These are phyloP conservation scores for Carcina quercana DNA, from an alignment of 2,888 invertebrate species.

Conservation along the genomic window DNA sequence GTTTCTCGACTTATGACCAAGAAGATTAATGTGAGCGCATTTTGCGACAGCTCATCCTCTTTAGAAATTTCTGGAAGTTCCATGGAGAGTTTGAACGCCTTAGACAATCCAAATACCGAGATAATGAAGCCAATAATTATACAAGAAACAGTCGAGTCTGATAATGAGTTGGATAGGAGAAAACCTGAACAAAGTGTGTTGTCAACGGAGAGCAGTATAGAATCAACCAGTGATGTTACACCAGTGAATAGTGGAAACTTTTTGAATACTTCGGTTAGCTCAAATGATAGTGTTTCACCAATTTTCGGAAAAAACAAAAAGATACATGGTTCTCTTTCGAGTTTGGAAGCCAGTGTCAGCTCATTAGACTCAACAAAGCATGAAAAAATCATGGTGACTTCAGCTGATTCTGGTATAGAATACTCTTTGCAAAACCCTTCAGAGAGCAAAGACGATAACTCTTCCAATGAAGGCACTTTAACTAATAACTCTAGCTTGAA, in stretches of 20 bases:
- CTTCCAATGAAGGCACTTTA: constrained; percentile 68
- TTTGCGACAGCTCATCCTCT: constrained; percentile 62
- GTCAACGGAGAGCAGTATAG: constrained; percentile 58
- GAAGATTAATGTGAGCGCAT: constrained; percentile 44
- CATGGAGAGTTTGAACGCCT: constrained; percentile 59
- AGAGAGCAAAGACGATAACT: constrained; percentile 53
- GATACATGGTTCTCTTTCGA: constrained; percentile 61
- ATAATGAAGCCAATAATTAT: constrained; percentile 30
- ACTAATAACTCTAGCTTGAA: constrained; percentile 61
- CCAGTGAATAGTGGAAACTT: constrained; percentile 47
- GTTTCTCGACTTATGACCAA: constrained; percentile 66
- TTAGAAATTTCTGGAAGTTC: constrained; percentile 67
- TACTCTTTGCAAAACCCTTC: constrained; percentile 57
- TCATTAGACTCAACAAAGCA: constrained; percentile 60
- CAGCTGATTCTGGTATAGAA: constrained; percentile 66
- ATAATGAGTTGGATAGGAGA: constrained; percentile 46
- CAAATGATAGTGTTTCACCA: constrained; percentile 66
- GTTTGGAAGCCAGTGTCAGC: constrained; percentile 66
- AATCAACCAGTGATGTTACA: constrained; percentile 57
- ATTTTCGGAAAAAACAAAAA: constrained; percentile 57
- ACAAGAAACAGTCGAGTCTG: constrained; percentile 29
- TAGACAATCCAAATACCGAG: constrained; percentile 26
- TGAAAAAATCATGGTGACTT: constrained; percentile 58
- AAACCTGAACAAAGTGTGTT: constrained; percentile 36
- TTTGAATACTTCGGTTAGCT: constrained; percentile 60